Percentiles rank a stretch among this genome's conserved stretches.
phyloP scores from a whole-genome alignment of 2,888 invertebrate genomes.

The Eupeodes latifasciatus region DNA sequence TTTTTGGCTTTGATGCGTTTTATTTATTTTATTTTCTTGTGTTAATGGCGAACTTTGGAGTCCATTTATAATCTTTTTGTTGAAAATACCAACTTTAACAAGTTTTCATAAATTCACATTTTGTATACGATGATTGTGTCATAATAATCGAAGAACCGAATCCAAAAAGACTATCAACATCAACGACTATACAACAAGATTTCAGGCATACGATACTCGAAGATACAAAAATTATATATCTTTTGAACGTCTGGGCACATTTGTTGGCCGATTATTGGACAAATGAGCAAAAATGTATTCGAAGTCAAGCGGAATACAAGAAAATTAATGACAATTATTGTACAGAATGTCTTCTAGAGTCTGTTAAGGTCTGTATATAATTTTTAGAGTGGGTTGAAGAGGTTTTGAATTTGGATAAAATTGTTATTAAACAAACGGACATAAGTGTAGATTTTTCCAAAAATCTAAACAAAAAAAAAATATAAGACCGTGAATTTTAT shows the following conservation, averaged over 20 bases:
- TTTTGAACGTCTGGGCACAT: slow-evolving; percentile 65
- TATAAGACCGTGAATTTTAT: no score
- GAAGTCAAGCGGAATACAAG: slow-evolving; percentile 66
- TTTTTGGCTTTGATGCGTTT: slow-evolving; percentile 35
- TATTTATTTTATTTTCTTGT: slow-evolving; percentile 41
- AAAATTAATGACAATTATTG: slow-evolving; percentile 74
- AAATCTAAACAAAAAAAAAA: no score
- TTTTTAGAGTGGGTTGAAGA: neutral
- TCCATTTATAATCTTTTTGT: slow-evolving; percentile 76
- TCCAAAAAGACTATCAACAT: slow-evolving; percentile 33
- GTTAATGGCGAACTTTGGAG: slow-evolving; percentile 70
- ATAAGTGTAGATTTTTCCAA: no score
- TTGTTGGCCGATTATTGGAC: slow-evolving; percentile 73
- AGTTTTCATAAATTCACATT: slow-evolving; percentile 76
- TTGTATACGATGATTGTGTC: slow-evolving; percentile 76
- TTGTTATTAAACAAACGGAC: no score
- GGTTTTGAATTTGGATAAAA: neutral
- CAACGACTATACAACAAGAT: neutral
- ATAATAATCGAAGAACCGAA: slow-evolving; percentile 73
- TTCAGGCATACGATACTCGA: neutral
- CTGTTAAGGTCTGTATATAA: neutral
- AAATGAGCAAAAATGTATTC: slow-evolving; percentile 63
- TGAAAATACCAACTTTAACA: slow-evolving; percentile 74
- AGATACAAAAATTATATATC: slow-evolving; percentile 7
- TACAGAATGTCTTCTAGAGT: slow-evolving; percentile 36